Conservation (phyloP, 1,140 invertebrate species). For the Andricus grossulariae region DNA sequence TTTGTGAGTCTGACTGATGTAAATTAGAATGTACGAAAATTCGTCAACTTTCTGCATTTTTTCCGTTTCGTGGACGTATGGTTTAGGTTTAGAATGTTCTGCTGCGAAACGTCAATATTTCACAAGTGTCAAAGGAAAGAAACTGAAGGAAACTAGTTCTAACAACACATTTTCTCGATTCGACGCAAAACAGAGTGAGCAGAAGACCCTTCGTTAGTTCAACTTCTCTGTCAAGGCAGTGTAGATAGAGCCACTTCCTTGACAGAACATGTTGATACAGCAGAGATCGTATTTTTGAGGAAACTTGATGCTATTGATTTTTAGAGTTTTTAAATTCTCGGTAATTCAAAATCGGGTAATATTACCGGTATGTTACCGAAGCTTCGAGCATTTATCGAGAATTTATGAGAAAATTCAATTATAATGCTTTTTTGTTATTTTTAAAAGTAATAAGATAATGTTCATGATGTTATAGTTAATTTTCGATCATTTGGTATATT, state of each 20-base stretch:
- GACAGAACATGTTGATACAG: background rate
- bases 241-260: slow-evolving; percentile 3
- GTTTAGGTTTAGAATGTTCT: background rate
- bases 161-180: slow-evolving; percentile 15
- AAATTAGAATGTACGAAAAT: slow-evolving; percentile 8
- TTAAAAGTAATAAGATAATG: too few species aligned
- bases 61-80: background rate
- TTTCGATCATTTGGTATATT: too few species aligned
- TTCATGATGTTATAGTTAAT: too few species aligned
- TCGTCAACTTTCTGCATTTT: slow-evolving; percentile 15
- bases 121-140: background rate
- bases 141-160: background rate
- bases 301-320: too few species aligned
- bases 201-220: background rate
- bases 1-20: background rate
- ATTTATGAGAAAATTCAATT: too few species aligned
- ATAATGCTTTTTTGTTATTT: too few species aligned
- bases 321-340: too few species aligned
- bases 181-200: background rate
- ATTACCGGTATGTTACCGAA: too few species aligned
- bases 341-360: too few species aligned
- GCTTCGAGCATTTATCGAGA: too few species aligned
- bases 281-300: too few species aligned
- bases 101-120: background rate
- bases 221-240: slow-evolving; percentile 2